These are phyloP conservation scores for Helicoverpa zea DNA, from an alignment of 1,140 invertebrate genomes.

Conservation along the genomic window DNA sequence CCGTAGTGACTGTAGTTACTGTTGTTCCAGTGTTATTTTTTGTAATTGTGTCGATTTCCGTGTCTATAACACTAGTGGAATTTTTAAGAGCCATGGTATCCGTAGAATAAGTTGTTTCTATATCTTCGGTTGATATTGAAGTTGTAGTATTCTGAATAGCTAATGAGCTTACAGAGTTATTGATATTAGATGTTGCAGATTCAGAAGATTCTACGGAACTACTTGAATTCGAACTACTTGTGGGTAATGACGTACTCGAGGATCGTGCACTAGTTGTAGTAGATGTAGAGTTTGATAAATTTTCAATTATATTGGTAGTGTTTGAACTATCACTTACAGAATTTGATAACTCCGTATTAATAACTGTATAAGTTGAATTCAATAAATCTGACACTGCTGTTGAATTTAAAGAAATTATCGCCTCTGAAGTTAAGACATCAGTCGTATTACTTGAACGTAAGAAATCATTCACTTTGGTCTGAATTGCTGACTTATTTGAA, in stretches of 20 bases:
- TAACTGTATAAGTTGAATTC: neutral
- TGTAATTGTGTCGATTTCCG: neutral
- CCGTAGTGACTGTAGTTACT: neutral
- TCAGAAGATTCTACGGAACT: neutral
- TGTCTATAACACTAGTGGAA: neutral
- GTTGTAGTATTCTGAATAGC: neutral
- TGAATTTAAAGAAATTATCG: slow-evolving; percentile 2
- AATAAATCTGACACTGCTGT: slow-evolving; percentile 12
- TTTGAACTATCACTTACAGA: slow-evolving; percentile 16
- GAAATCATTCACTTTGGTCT: neutral
- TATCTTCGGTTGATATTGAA: neutral
- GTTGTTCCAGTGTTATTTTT: slow-evolving; percentile 17
- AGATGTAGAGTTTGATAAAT: slow-evolving; percentile 9
- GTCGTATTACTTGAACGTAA: slow-evolving; percentile 10
- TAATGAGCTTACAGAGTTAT: slow-evolving; percentile 5
- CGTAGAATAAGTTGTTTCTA: slow-evolving; percentile 8
- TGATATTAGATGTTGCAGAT: neutral
- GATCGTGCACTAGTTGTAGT: neutral
- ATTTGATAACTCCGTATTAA: neutral
- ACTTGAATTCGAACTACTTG: slow-evolving; percentile 10
- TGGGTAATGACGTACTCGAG: slow-evolving; percentile 1
- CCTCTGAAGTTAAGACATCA: neutral
- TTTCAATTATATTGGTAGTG: neutral
- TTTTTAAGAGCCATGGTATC: slow-evolving; percentile 14
- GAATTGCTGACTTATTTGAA: neutral